Evolutionary conservation across 2,888 invertebrate genomes (phyloP), one percentile per base, ranked within the genome.

Genomic region (Chaetogeoica ovagalla): DNA sequence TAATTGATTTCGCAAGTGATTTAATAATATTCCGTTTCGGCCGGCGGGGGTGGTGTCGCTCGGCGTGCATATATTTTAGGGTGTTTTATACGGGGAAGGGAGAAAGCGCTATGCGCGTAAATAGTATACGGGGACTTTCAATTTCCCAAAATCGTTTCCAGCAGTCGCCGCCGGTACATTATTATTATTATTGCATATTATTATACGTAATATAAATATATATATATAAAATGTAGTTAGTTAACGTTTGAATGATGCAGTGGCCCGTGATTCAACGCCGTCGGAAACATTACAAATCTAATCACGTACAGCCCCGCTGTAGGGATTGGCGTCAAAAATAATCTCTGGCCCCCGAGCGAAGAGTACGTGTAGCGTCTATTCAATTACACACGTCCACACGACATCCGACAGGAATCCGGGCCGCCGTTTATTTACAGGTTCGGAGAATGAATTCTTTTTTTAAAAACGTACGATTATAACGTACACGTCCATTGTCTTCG

Each of bases 221-320:
- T 30, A 30, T 48, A 15, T 13, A 13, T 48, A 30, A 23, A 23
- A 60, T 19, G 19, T 21, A 23, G 69, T 70, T 60, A 57, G 76
- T 76, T 52, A 63, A 17, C 52, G 37, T 21, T 21, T 6, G 39
- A 30, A 9, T 21, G 17, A 8, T 52, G 37, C 70, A 1, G 60
- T 48, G 73, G 5, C 30, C 60, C n/a, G 77, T 62, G 77, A 77
- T 77, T 77, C 62, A 59, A 62, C 68, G 30, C 69, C 69, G 30
- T 62, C 60, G 70, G 39, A 70, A 70, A 79, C 62, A 52, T 79
- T 70, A 52, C 52, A 57, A 79, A 79, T 71, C 79, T 65, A 71
- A 79, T 79, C 79, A 71, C 79, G 79, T 71, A 70, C 30, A 4
- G 48, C 21, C 1, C 21, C 1, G 4, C 30, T 30, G 30, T 4